Conservation (phyloP, 2,797 vertebrate genomes). For the Delichon dasypus region DNA sequence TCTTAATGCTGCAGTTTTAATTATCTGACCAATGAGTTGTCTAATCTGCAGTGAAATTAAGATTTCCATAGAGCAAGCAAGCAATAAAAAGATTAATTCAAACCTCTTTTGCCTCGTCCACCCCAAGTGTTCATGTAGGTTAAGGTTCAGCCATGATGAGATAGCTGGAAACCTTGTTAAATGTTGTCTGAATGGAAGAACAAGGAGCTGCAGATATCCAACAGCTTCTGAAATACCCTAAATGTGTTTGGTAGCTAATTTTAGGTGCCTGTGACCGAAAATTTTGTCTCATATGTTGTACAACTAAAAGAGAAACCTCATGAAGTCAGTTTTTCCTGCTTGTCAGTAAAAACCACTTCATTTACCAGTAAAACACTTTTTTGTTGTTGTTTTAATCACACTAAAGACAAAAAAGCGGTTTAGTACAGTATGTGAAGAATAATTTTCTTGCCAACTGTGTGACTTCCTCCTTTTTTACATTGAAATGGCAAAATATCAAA, state of each 20-base stretch:
- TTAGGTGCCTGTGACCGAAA: background rate
- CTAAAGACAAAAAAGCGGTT: background rate
- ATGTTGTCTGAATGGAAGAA: background rate
- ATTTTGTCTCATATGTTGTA: background rate
- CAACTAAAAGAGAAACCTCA: background rate
- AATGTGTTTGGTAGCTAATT: background rate
- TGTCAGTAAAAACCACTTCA: background rate
- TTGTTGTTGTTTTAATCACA: background rate
- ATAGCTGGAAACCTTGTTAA: background rate
- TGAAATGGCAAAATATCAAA: background rate
- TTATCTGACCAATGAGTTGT: background rate
- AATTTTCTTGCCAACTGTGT: background rate
- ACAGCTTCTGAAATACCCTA: background rate
- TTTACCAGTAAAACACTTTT: background rate
- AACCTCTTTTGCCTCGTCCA: background rate
- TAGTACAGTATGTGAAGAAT: background rate
- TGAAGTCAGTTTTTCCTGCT: background rate
- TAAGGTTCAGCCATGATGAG: background rate
- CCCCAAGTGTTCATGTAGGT: background rate
- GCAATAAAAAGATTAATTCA: background rate
- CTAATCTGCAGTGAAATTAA: background rate
- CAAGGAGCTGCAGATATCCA: background rate
- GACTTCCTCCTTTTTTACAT: background rate
- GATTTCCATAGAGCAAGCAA: background rate
- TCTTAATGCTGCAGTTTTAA: background rate